Percentiles rank a stretch among this genome's conserved stretches.
These are phyloP conservation scores for Aromia moschata DNA, from an alignment of 2,888 invertebrate genomes.

Conservation along the genomic window DNA sequence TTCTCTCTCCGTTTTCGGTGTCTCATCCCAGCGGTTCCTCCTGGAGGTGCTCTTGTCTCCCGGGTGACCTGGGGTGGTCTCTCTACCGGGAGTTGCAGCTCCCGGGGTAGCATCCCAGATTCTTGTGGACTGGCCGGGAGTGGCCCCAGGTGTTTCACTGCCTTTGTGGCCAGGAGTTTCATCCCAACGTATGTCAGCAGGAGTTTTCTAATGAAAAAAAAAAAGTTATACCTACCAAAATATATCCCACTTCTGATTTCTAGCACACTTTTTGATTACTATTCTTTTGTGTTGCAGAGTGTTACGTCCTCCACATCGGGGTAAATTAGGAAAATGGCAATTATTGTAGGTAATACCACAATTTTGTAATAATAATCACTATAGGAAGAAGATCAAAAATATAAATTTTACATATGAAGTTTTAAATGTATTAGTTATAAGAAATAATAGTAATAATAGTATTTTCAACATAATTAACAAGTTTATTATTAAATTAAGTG, in stretches of 20 bases:
- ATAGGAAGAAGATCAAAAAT: neutral
- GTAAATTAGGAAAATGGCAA: no score
- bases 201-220: conserved; percentile 70
- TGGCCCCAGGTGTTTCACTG: conserved; percentile 88
- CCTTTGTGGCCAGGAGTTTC: conserved; percentile 91
- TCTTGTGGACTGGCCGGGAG: conserved; percentile 86
- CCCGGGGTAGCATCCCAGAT: conserved; percentile 98
- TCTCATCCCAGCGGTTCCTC: conserved; percentile 99
- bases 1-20: conserved; percentile 96
- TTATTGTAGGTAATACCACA: no score
- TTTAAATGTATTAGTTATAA: neutral
- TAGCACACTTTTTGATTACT: no score
- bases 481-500: no score
- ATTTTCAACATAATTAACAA: no score
- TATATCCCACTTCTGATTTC: no score
- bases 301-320: no score
- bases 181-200: conserved; percentile 88
- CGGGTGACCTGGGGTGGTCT: conserved; percentile 83
- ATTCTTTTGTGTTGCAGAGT: no score
- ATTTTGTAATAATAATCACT: neutral
- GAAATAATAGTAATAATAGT: no score
- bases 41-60: conserved; percentile 74
- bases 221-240: neutral
- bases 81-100: conserved; percentile 85
- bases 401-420: neutral